Base-by-base conservation (phyloP, 30 jellyfish, hydroid and myxozoan genomes). In the Aurelia coerulea region DNA sequence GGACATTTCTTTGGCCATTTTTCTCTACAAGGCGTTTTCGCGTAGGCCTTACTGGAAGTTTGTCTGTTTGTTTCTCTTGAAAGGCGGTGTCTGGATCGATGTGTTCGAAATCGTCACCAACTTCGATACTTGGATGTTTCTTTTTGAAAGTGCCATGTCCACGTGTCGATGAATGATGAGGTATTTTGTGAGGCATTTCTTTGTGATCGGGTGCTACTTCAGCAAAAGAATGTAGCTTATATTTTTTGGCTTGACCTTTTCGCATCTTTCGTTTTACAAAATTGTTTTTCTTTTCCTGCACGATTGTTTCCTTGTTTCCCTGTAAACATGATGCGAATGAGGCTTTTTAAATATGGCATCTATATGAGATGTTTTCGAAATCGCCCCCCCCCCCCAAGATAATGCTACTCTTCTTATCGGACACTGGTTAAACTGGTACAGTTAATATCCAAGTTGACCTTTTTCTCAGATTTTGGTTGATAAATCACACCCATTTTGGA, bases 1-100 rank as follows among this genome's bases (percentile, higher is more conserved):
- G 80, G 13, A 94, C 99, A 88, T 94, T 94, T 10, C 94, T 62
- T 49, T 94, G 90, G 51, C 99, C 99, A 62, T 94, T 85, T 62
- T 94, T 94, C 84, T 94, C 97, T 4, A 94, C 97, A 10, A 94
- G 88, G 33, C 99, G 69, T 73, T 73, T 62, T 64, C 91, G 65
- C 1, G 78, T 62, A 3, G 97, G 97, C 68, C 76, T 80, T 35
- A 65, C 68, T 39, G 96, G 96, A 14, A 87, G 76, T 54, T 75
- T 80, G 67, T 87, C 96, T 15, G 68, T 66, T 19, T n/a, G 75
- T 62, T 70, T 76, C 81, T 69, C 92, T 37, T 71, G 79, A 72
- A 83, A 83, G 53, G 68, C 92, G 4, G 84, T 72, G 16, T 83
- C 92, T 0, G 86, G 86, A 53, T 83, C 92, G 7, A 83, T 85